Percentiles rank a stretch among this genome's conserved stretches.
Conservation (phyloP, 2,113 vertebrate species). For the Electrona antarctica region DNA sequence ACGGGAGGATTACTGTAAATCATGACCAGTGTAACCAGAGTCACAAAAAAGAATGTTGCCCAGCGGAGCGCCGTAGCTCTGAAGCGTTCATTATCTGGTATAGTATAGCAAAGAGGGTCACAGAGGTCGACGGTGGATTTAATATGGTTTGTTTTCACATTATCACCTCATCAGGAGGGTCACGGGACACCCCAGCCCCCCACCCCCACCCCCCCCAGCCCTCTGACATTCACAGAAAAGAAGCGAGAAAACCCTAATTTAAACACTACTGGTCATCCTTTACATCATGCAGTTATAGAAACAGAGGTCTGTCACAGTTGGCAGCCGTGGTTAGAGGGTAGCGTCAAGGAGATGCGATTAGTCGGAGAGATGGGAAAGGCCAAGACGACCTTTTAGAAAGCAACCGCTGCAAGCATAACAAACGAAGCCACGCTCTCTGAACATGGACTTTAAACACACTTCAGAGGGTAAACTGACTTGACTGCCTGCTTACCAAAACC, state of each 20-base stretch:
- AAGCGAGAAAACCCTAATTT: not conserved
- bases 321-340: not conserved
- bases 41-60: slow-evolving; percentile 76
- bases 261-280: not conserved
- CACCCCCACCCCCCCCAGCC: slow-evolving; percentile 1
- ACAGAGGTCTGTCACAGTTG: not conserved
- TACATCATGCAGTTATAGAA: not conserved
- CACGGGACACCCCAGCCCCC: slow-evolving; percentile 9
- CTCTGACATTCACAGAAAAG: slow-evolving; percentile 17
- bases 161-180: slow-evolving; percentile 71
- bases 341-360: not conserved
- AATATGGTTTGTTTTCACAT: slow-evolving; percentile 78
- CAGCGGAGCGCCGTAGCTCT: slow-evolving; percentile 48
- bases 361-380: not conserved
- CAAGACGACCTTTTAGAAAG: not conserved
- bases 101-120: slow-evolving; percentile 54
- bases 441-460: not conserved
- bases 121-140: slow-evolving; percentile 67
- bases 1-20: slow-evolving; percentile 64
- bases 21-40: slow-evolving; percentile 72
- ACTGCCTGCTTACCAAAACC: slow-evolving; percentile 1
- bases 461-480: not conserved
- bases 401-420: not conserved
- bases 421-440: slow-evolving; percentile 9
- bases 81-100: slow-evolving; percentile 50